phyloP scores from a whole-genome alignment of 2,113 vertebrate species.

The Tautogolabrus adspersus region DNA sequence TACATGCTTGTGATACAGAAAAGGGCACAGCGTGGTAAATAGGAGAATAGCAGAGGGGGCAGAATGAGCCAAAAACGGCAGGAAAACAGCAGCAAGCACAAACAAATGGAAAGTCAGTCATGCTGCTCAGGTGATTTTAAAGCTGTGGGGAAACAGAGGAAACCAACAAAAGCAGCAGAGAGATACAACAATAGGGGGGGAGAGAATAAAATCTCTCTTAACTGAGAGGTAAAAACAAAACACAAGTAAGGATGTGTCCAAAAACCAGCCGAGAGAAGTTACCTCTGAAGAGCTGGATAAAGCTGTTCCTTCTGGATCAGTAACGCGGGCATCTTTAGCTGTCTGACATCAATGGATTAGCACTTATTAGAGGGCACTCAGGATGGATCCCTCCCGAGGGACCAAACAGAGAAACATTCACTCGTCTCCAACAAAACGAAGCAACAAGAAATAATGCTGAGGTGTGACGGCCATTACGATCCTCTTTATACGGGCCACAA shows the following conservation, averaged over 20 bases:
- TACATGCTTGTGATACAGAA: neutral
- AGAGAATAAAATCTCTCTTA: neutral
- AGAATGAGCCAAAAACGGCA: neutral
- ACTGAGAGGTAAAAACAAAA: neutral
- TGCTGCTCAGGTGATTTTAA: neutral
- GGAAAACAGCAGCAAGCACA: conserved; percentile 4
- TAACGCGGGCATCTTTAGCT: conserved; percentile 30
- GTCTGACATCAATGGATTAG: conserved; percentile 49
- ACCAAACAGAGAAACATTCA: neutral
- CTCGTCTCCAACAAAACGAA: neutral
- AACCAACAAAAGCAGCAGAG: neutral
- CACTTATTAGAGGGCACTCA: conserved; percentile 39
- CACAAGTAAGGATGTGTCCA: neutral
- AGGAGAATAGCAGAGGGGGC: conserved; percentile 16
- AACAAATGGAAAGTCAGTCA: conserved; percentile 3
- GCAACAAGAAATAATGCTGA: neutral
- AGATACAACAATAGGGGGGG: neutral
- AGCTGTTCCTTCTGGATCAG: conserved; percentile 21
- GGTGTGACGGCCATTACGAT: neutral
- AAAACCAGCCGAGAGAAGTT: neutral
- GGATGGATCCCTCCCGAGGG: conserved; percentile 3
- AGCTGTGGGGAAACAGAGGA: neutral
- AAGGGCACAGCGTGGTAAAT: neutral
- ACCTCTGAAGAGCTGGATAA: neutral
- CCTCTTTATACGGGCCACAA: neutral